Percentiles rank a stretch among this genome's conserved stretches.
phyloP scores from a whole-genome alignment of 37 sponge, comb jelly and placozoan genomes.

The Amphimedon queenslandica region DNA sequence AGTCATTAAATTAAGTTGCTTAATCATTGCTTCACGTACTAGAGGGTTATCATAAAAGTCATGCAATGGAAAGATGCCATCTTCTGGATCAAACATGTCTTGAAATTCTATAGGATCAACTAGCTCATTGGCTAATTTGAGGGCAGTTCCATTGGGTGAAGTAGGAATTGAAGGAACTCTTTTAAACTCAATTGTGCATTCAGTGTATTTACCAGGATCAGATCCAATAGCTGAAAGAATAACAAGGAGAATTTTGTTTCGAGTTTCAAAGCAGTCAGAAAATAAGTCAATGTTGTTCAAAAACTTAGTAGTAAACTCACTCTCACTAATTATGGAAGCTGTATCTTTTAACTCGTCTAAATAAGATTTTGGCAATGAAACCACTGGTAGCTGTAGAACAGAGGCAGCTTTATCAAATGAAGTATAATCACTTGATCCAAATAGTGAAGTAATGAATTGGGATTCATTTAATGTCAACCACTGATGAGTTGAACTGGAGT shows the following conservation, averaged over 20 bases:
- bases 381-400: slow-evolving; percentile 8
- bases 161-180: slow-evolving; percentile 30
- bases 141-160: slow-evolving; percentile 22
- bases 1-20: slow-evolving; percentile 46
- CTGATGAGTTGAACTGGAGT: not conserved
- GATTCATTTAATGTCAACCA: slow-evolving; percentile 16
- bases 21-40: slow-evolving; percentile 14
- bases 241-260: not conserved
- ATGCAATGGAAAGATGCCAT: no score
- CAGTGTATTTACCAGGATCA: not conserved
- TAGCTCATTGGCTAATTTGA: slow-evolving; percentile 16
- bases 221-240: not conserved
- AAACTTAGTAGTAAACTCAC: not conserved
- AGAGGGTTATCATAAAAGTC: no score
- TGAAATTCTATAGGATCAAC: slow-evolving; percentile 27
- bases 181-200: not conserved
- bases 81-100: no score
- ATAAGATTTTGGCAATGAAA: slow-evolving; percentile 2
- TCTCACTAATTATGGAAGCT: slow-evolving; percentile 6
- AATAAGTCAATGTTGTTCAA: not conserved
- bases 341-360: not conserved
- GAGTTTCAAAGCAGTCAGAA: not conserved
- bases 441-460: slow-evolving; percentile 13
- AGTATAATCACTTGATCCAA: not conserved
- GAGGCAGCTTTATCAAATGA: not conserved